Base-by-base conservation (phyloP, 2,797 vertebrate species). In the Leuciscus waleckii region DNA sequence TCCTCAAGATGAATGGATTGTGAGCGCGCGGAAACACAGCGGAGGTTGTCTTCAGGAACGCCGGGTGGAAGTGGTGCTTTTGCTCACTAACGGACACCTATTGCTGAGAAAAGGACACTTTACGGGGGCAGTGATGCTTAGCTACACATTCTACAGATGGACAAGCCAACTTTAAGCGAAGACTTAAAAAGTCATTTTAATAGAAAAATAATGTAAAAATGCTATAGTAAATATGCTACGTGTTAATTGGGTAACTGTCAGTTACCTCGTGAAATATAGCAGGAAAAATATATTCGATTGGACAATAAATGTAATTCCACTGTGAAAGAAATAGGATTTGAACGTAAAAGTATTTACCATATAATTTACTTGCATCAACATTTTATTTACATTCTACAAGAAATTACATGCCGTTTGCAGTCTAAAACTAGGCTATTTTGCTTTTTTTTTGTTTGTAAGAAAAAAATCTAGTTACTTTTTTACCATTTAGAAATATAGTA, bases 1-100 rank as follows among this genome's bases (percentile, higher is more conserved):
- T 29, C n/a, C 65, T 51, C 78, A 56, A 67, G 84, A 85, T 74
- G 43, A 82, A 83, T 82, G 87, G 87, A 85, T 75, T 88, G 77
- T 5, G 79, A 19, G n/a, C 16, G 61, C 39, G 26, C 54, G 79
- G 29, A 70, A 51, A 43, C n/a, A 54, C 63, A 65, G 77, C 23
- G 14, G 78, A 74, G 69, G 56, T 54, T 67, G 54, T 65, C 19
- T 81, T 54, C n/a, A 32, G 5, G 16, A 51, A 81, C n/a, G 5
- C 7, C n/a, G 29, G 23, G n/a, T 39, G 84, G 77, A 67, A 67
- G 35, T 73, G 79, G 29, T 80, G 61, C 0, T 79, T 65, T 84
- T 46, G 49, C 65, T 46, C 51, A 46, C n/a, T 23, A 35, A 26
- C 41, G 83, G 83, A 85, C 54, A 49, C 41, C 51, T 84, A 51